Evolutionary conservation across 2,888 invertebrate genomes (phyloP).

Genomic region (Trichopoda pennipes): DNA sequence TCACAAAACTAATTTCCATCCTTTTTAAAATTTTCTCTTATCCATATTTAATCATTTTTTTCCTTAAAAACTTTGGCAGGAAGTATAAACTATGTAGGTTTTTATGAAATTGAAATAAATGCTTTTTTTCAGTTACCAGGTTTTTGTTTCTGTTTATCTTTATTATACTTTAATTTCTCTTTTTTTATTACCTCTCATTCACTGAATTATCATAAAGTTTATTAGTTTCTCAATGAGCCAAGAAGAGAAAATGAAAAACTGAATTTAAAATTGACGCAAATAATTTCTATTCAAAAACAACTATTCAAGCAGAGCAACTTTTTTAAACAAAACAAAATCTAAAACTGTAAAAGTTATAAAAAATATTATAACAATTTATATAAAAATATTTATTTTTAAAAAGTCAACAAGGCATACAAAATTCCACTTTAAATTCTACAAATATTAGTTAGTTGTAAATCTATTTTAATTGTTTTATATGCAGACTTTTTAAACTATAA

Average conservation of each 20-base stretch:
- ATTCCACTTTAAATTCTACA: neutral
- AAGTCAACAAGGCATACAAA: constrained; percentile 19
- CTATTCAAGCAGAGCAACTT: no score
- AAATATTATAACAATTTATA: neutral
- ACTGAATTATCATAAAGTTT: constrained; percentile 9
- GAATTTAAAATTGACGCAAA: no score
- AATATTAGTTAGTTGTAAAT: constrained; percentile 4
- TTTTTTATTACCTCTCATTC: constrained; percentile 26
- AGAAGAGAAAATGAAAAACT: neutral
- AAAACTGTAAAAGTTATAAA: no score
- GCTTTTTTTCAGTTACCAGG: neutral
- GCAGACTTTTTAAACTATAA: neutral
- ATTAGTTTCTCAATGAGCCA: neutral
- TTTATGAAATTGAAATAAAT: constrained; percentile 7
- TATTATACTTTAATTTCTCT: neutral
- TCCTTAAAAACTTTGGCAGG: no score
- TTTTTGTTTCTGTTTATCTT: neutral
- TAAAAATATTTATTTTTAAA: neutral
- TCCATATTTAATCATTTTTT: no score
- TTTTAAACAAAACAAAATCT: no score
- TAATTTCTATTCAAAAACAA: no score
- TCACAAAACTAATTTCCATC: no score
- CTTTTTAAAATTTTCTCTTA: no score
- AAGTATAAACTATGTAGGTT: neutral
- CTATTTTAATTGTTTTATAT: neutral